These are phyloP conservation scores for Tenthredo mesomela DNA, from an alignment of 2,888 invertebrate species.

Conservation along the genomic window DNA sequence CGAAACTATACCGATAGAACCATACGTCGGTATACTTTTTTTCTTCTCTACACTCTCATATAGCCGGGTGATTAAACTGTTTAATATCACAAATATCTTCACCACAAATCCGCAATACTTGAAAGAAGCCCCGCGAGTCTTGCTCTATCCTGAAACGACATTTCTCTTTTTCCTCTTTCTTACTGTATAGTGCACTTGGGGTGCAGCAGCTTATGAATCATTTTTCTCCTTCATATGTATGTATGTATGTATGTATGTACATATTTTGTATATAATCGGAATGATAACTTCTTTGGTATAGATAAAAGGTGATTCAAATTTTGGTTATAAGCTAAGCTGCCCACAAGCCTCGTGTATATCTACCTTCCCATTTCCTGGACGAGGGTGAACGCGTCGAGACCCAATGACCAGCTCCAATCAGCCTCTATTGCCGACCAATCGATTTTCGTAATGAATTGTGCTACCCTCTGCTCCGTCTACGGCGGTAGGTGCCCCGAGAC, in stretches of 20 bases:
- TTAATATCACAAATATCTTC: constrained; percentile 69
- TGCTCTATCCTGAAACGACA: not conserved
- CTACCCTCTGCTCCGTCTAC: constrained; percentile 55
- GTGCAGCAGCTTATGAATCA: not conserved
- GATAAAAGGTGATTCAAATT: not conserved
- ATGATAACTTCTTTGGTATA: not conserved
- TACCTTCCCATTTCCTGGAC: constrained; percentile 22
- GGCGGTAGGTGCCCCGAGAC: not conserved
- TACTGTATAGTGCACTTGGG: not conserved
- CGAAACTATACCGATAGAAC: not conserved
- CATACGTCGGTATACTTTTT: not conserved
- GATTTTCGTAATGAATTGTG: constrained; percentile 75
- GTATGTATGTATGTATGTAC: too few species aligned
- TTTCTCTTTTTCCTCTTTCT: not conserved
- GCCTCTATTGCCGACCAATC: constrained; percentile 69
- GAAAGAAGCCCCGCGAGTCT: not conserved
- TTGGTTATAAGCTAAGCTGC: not conserved
- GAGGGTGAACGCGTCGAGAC: constrained; percentile 52
- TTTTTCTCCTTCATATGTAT: not conserved
- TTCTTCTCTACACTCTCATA: constrained; percentile 54
- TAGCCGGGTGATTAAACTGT: constrained; percentile 71
- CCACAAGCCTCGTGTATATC: not conserved
- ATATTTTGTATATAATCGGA: too few species aligned
- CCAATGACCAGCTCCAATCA: constrained; percentile 71
- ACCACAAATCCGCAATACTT: constrained; percentile 26